Percentiles rank a stretch among this genome's conserved stretches.
These are phyloP conservation scores for Amphipyra berbera DNA, from an alignment of 2,888 invertebrate genomes.

Conservation along the genomic window DNA sequence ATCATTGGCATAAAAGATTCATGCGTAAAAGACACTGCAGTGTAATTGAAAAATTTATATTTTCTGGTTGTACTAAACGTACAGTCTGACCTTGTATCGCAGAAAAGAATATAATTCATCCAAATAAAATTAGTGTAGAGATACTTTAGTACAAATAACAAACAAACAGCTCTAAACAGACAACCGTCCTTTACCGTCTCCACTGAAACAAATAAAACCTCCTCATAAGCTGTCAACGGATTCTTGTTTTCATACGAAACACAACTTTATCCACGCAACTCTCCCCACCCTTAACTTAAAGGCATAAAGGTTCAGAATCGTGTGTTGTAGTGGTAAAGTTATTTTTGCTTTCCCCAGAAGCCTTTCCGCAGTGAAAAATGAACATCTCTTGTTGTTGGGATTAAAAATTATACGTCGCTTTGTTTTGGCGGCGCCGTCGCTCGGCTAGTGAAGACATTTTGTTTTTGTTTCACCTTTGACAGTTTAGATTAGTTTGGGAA, in stretches of 20 bases:
- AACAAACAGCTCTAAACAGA: conserved; percentile 44
- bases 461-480: conserved; percentile 52
- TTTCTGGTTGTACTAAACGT: too few species aligned
- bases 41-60: too few species aligned
- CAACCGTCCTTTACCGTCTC: conserved; percentile 54
- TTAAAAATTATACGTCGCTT: conserved; percentile 85
- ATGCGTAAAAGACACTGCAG: too few species aligned
- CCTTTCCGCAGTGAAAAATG: conserved; percentile 82
- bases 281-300: conserved; percentile 46
- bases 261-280: conserved; percentile 36
- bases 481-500: conserved; percentile 55
- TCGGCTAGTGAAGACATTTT: conserved; percentile 35
- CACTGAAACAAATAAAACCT: conserved; percentile 72
- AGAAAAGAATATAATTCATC: not conserved
- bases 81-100: too few species aligned
- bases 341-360: conserved; percentile 60
- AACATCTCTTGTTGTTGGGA: conserved; percentile 84
- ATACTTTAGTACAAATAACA: conserved; percentile 34
- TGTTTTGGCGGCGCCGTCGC: conserved; percentile 62
- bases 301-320: conserved; percentile 63
- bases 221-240: conserved; percentile 82
- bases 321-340: conserved; percentile 18
- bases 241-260: conserved; percentile 64
- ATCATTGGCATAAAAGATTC: too few species aligned
- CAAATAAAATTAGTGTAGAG: conserved; percentile 30